phyloP scores from a whole-genome alignment of 1,140 invertebrate genomes.

The Ephestia elutella region DNA sequence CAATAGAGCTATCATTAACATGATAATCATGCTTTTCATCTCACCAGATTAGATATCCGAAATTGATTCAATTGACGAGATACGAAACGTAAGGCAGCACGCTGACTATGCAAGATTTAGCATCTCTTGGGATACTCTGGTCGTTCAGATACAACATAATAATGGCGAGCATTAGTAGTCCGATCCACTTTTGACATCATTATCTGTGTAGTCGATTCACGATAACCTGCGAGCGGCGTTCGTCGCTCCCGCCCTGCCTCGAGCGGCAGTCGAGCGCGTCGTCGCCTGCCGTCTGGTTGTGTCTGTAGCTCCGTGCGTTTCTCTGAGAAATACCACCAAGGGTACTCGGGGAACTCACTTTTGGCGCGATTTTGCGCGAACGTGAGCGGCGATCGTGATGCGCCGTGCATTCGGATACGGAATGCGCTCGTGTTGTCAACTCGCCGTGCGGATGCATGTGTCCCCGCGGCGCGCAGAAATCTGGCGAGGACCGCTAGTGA shows the following conservation, averaged over 20 bases:
- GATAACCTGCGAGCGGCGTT: constrained; percentile 63
- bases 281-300: constrained; percentile 42
- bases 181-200: constrained; percentile 73
- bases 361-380: constrained; percentile 65
- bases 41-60: constrained; percentile 22
- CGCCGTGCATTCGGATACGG: constrained; percentile 42
- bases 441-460: constrained; percentile 24
- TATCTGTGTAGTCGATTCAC: constrained; percentile 66
- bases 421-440: constrained; percentile 55
- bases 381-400: constrained; percentile 51
- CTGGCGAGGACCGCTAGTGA: constrained; percentile 38
- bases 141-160: constrained; percentile 63
- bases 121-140: constrained; percentile 39
- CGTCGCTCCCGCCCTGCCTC: constrained; percentile 55
- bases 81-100: constrained; percentile 4
- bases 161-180: constrained; percentile 71
- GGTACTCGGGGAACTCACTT: constrained; percentile 45
- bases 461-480: constrained; percentile 44
- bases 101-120: constrained; percentile 38
- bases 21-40: constrained; percentile 23
- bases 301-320: constrained; percentile 18
- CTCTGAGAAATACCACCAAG: constrained; percentile 27
- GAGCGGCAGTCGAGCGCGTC: constrained; percentile 54
- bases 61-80: constrained; percentile 17
- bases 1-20: constrained; percentile 36